Conservation (phyloP, 1,140 invertebrate genomes). For the Diachasmimorpha longicaudata region DNA sequence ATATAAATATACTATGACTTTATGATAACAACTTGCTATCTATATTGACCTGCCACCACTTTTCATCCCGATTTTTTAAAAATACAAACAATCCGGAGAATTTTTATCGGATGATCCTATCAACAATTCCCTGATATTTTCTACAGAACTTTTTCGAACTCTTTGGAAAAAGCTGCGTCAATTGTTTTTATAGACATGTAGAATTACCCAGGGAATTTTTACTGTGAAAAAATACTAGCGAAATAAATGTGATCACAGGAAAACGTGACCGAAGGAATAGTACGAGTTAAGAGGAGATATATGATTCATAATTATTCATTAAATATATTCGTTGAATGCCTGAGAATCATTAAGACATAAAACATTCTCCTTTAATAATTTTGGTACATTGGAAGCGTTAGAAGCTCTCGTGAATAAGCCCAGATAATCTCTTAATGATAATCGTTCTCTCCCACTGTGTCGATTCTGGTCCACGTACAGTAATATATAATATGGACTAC, state of each 20-base stretch:
- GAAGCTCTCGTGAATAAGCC: slow-evolving; percentile 3
- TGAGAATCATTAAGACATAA: neutral
- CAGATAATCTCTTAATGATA: neutral
- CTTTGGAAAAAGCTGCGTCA: too few relatives aligned
- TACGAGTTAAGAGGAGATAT: neutral
- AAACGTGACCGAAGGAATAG: neutral
- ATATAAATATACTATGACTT: neutral
- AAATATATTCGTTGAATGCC: neutral
- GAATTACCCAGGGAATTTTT: too few relatives aligned
- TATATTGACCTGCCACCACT: neutral
- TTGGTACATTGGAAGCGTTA: neutral
- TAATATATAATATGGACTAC: neutral
- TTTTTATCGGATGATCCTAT: neutral
- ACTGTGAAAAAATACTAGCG: neutral
- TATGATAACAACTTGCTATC: neutral
- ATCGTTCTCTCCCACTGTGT: neutral
- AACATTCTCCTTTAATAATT: neutral
- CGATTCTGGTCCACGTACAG: neutral
- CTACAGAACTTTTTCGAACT: too few relatives aligned
- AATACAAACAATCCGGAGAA: neutral
- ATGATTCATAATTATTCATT: neutral
- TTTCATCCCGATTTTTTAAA: neutral
- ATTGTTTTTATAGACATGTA: too few relatives aligned
- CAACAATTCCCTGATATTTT: too few relatives aligned
- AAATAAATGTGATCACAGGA: neutral